Conservation (phyloP, 2,797 vertebrate species). For the Coracias cyanogaster region DNA sequence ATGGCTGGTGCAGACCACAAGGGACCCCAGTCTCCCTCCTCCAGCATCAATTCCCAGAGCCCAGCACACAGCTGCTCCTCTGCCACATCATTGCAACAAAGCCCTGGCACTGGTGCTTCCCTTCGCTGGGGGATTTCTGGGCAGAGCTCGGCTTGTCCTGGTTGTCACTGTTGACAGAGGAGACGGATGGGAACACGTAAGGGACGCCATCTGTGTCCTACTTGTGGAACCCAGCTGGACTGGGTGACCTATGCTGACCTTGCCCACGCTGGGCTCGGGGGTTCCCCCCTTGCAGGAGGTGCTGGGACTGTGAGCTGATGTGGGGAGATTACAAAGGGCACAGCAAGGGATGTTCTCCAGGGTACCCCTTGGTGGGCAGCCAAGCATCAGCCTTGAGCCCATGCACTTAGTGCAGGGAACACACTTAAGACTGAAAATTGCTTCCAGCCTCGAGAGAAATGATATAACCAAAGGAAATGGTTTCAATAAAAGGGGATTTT, state of each 20-base stretch:
- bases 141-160: neutral
- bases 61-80: fast-evolving
- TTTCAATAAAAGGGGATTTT: constrained; percentile 53
- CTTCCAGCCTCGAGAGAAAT: constrained; percentile 36
- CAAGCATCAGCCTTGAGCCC: neutral
- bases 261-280: fast-evolving
- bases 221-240: neutral
- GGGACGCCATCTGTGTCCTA: constrained; percentile 45
- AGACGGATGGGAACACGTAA: neutral
- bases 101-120: neutral
- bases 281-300: neutral
- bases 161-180: neutral
- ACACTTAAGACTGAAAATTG: neutral
- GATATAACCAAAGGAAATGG: constrained; percentile 69
- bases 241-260: neutral
- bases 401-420: neutral
- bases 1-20: neutral
- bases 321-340: neutral
- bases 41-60: neutral
- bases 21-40: neutral
- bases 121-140: neutral
- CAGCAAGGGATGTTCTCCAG: neutral
- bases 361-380: neutral
- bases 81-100: neutral
- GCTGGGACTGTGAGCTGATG: neutral